A percentile compares a stretch with the other conserved stretches of the same genome.
phyloP scores from a whole-genome alignment of 2,113 vertebrate genomes.

The Leucopsar rothschildi region DNA sequence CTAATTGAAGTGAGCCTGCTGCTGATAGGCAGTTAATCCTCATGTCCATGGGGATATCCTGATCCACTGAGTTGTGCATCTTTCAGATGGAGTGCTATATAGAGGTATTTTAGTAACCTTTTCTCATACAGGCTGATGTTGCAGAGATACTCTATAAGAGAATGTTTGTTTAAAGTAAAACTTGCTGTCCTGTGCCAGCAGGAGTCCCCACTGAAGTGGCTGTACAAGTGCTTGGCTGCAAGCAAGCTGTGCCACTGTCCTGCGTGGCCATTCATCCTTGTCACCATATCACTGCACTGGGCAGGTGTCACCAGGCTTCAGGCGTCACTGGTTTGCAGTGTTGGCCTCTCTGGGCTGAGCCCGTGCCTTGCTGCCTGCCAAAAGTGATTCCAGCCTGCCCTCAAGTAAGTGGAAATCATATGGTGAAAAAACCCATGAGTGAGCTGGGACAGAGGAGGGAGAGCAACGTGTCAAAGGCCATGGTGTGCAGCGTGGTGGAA shows the following conservation, averaged over 20 bases:
- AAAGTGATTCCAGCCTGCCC: background rate
- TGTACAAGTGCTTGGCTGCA: background rate
- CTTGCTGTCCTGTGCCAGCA: background rate
- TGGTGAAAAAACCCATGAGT: rapidly evolving
- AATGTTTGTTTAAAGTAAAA: background rate
- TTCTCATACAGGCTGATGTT: background rate
- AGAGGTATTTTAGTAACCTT: background rate
- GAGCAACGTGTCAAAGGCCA: background rate
- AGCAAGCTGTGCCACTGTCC: rapidly evolving
- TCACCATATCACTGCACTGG: rapidly evolving
- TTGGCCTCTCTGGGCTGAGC: background rate
- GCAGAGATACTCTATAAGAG: background rate
- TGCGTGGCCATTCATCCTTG: background rate
- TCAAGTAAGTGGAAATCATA: background rate
- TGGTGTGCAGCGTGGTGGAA: rapidly evolving
- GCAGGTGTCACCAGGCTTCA: background rate
- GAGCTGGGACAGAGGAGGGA: background rate
- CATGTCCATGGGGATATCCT: background rate
- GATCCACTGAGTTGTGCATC: background rate
- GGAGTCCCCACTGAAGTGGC: background rate
- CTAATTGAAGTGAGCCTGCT: background rate
- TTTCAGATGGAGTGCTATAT: background rate
- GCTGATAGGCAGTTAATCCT: background rate
- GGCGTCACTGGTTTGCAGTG: rapidly evolving
- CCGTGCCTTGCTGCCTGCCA: background rate